Percentiles rank a stretch among this genome's conserved stretches.
Evolutionary conservation across 2,113 vertebrate genomes (phyloP).

Genomic region (Piaya cayana): DNA sequence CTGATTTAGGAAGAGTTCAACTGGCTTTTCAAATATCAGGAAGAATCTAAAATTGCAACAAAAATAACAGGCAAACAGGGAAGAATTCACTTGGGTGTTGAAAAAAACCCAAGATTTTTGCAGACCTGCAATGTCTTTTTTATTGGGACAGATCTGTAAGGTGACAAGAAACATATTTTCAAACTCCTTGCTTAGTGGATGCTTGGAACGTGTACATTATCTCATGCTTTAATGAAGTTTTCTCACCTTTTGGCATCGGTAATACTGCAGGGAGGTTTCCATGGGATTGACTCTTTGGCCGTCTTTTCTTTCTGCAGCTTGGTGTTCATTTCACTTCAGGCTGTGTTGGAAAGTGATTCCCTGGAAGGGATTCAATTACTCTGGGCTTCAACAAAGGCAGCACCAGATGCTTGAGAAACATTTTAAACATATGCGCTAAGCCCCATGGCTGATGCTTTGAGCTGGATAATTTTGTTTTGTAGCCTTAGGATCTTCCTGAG

Average conservation of each 20-base stretch:
- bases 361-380: slow-evolving; percentile 36
- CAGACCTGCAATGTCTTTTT: neutral
- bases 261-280: neutral
- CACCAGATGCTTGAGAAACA: neutral
- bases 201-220: fast-evolving
- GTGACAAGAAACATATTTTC: fast-evolving
- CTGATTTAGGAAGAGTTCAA: neutral
- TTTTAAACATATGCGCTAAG: neutral
- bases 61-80: neutral
- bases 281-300: neutral
- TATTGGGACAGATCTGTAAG: neutral
- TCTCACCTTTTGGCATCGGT: neutral
- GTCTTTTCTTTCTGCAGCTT: neutral
- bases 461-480: neutral
- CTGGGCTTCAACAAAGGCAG: neutral
- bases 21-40: neutral
- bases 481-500: neutral
- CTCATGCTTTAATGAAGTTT: fast-evolving
- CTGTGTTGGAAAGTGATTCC: neutral
- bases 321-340: slow-evolving; percentile 19
- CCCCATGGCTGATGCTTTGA: slow-evolving; percentile 37
- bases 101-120: neutral
- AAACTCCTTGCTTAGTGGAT: fast-evolving
- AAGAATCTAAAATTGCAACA: neutral
- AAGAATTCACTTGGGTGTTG: neutral